A percentile compares a stretch with the other conserved stretches of the same genome.
Evolutionary conservation across 92 coral and sea anemone genomes (phyloP).

Genomic region (Diadumene lineata): DNA sequence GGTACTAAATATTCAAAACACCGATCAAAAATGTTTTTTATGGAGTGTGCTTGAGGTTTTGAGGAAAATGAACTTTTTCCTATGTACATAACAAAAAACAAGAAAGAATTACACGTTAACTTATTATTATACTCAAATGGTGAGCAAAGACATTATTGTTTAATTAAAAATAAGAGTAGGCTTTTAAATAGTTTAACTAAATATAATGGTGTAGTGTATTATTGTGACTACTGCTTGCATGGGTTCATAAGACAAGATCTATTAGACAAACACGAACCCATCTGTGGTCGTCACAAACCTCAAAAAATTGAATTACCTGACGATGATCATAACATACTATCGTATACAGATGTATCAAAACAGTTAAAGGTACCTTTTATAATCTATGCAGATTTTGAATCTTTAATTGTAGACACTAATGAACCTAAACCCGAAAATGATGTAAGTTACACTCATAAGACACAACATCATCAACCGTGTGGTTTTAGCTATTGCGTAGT

Average conservation of each 20-base stretch:
- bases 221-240: conserved; percentile 50
- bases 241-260: conserved; percentile 44
- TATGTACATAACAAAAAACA: conserved; percentile 19
- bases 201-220: conserved; percentile 12
- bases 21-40: conserved; percentile 36
- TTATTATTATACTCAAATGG: conserved; percentile 27
- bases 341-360: no score
- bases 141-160: conserved; percentile 30
- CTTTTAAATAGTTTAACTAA: conserved; percentile 16
- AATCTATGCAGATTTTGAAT: no score
- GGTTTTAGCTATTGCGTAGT: conserved; percentile 34
- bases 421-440: no score
- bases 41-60: no score
- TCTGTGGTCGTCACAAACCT: conserved; percentile 29
- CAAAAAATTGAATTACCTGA: conserved; percentile 45
- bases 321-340: conserved; percentile 33
- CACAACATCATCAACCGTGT: conserved; percentile 40
- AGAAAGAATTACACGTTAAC: conserved; percentile 17
- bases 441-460: no score
- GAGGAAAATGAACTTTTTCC: conserved; percentile 41
- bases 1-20: conserved; percentile 48
- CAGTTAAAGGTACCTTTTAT: no score
- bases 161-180: conserved; percentile 25
- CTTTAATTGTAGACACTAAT: no score
- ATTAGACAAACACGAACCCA: conserved; percentile 51